Conservation (phyloP, 2,113 vertebrate genomes). For the Gallinago undulata region DNA sequence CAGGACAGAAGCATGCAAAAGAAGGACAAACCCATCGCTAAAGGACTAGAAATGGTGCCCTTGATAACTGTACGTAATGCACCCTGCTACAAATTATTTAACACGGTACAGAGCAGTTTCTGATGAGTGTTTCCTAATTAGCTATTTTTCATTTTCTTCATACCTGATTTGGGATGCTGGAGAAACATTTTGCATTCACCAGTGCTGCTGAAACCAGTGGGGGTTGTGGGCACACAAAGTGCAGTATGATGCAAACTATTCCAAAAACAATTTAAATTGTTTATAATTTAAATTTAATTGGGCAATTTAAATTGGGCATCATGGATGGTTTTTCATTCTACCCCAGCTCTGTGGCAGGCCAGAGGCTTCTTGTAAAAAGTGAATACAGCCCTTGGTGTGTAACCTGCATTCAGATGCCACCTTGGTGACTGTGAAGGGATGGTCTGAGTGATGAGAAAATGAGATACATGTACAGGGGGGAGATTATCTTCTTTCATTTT, state of each 20-base stretch:
- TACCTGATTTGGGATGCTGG: background rate
- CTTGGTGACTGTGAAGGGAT: background rate
- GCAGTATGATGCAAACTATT: background rate
- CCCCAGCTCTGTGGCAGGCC: background rate
- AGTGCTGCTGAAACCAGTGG: background rate
- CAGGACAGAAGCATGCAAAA: background rate
- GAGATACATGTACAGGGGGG: fast-evolving
- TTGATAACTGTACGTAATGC: background rate
- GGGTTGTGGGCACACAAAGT: background rate
- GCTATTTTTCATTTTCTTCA: background rate
- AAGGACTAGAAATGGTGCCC: background rate
- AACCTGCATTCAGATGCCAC: background rate
- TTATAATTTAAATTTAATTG: no score
- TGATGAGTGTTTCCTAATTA: background rate
- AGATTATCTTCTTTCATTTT: background rate
- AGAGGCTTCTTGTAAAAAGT: background rate
- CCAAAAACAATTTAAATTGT: background rate
- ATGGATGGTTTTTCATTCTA: background rate
- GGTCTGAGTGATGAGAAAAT: background rate
- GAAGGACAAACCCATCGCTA: background rate
- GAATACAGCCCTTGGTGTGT: background rate
- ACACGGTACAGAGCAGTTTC: fast-evolving
- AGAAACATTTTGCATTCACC: background rate
- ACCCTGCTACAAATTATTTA: background rate
- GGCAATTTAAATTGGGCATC: background rate